phyloP scores from a whole-genome alignment of 1,140 invertebrate genomes.

The Macrosteles quadrilineatus region DNA sequence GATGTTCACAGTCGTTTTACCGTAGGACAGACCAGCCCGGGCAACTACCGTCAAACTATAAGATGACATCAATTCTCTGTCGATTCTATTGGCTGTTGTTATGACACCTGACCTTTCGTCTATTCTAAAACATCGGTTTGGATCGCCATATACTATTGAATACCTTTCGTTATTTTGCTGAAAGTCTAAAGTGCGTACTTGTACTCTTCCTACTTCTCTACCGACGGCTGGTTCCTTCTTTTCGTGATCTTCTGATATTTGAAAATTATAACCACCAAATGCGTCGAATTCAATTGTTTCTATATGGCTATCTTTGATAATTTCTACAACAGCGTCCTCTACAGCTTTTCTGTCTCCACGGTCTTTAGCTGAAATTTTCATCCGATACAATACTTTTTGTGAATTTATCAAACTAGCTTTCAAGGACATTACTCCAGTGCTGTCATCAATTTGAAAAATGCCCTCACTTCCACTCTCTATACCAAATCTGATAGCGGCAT shows the following conservation, averaged over 20 bases:
- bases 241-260: constrained; percentile 71
- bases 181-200: constrained; percentile 56
- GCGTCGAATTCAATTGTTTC: constrained; percentile 72
- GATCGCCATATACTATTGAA: constrained; percentile 82
- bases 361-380: constrained; percentile 77
- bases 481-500: constrained; percentile 74
- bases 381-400: constrained; percentile 66
- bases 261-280: constrained; percentile 75
- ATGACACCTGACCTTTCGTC: constrained; percentile 78
- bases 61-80: constrained; percentile 75
- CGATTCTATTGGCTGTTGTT: constrained; percentile 74
- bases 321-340: constrained; percentile 79
- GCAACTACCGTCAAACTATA: constrained; percentile 81
- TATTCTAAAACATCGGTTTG: constrained; percentile 74
- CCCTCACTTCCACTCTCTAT: constrained; percentile 76
- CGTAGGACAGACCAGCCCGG: constrained; percentile 64
- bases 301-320: constrained; percentile 69
- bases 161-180: constrained; percentile 61
- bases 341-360: constrained; percentile 67
- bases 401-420: constrained; percentile 62
- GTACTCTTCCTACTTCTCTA: constrained; percentile 75
- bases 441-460: constrained; percentile 74
- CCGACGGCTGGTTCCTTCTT: constrained; percentile 57
- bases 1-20: constrained; percentile 74
- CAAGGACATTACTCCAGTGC: constrained; percentile 70